Evolutionary conservation across 2,113 vertebrate species (phyloP).

Genomic region (Alouatta palliata): DNA sequence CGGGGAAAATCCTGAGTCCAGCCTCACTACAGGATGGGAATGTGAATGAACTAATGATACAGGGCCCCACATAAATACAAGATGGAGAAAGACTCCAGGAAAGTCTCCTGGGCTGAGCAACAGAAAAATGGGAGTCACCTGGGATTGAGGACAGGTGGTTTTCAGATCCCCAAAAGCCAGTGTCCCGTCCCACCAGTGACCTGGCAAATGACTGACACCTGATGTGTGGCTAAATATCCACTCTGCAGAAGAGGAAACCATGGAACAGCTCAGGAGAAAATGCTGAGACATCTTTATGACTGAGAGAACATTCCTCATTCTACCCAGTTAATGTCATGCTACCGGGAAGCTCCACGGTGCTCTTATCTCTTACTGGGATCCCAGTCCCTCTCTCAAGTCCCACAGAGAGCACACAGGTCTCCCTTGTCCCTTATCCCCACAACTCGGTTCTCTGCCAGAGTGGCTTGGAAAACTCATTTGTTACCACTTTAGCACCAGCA

Average conservation of each 20-base stretch:
- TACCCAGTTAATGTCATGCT: conserved; percentile 27
- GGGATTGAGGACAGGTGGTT: neutral
- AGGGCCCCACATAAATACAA: neutral
- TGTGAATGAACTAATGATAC: neutral
- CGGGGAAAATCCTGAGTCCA: conserved; percentile 75
- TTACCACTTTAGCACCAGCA: neutral
- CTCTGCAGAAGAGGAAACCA: neutral
- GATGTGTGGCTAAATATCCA: conserved; percentile 59
- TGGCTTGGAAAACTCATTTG: neutral
- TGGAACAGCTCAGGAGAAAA: conserved; percentile 41
- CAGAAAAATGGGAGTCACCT: neutral
- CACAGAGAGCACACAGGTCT: neutral
- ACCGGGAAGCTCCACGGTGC: neutral
- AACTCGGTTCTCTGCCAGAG: neutral
- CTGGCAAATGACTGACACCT: conserved; percentile 52
- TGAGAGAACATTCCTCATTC: conserved; percentile 53
- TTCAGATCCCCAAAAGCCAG: neutral
- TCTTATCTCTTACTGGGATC: neutral
- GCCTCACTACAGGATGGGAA: conserved; percentile 52
- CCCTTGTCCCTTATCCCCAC: neutral
- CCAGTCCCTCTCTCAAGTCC: neutral
- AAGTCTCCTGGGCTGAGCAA: neutral
- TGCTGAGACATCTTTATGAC: conserved; percentile 21
- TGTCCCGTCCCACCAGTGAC: conserved; percentile 34
- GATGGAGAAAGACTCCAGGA: neutral